Evolutionary conservation across 2,113 vertebrate genomes (phyloP).

Genomic region (Macquaria ambigua): DNA sequence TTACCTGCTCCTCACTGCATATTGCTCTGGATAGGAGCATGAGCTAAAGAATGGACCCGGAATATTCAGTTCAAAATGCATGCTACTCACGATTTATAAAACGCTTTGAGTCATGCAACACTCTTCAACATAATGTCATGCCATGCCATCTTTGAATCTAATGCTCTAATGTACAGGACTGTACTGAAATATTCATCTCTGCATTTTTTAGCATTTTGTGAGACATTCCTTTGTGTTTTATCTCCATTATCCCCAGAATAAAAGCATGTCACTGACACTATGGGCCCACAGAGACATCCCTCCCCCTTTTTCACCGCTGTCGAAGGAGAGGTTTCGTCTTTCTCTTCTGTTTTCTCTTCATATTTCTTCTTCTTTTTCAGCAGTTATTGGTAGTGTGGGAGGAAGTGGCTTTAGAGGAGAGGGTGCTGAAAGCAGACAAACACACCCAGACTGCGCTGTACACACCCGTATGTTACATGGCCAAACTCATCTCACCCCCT

Average conservation of each 20-base stretch:
- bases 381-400: conserved; percentile 28
- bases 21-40: conserved; percentile 15
- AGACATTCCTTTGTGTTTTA: conserved; percentile 45
- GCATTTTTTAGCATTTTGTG: conserved; percentile 39
- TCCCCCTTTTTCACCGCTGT: background rate
- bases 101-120: conserved; percentile 19
- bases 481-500: conserved; percentile 41
- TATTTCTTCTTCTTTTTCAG: conserved; percentile 12
- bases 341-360: conserved; percentile 18
- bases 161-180: conserved; percentile 24
- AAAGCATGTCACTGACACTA: conserved; percentile 38
- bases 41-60: conserved; percentile 20
- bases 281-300: background rate
- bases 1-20: conserved; percentile 25
- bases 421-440: conserved; percentile 43
- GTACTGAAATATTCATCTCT: conserved; percentile 57
- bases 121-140: conserved; percentile 43
- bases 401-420: conserved; percentile 60
- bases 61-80: conserved; percentile 1
- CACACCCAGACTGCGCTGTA: conserved; percentile 1
- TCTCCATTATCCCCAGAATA: conserved; percentile 34
- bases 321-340: background rate
- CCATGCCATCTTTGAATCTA: conserved; percentile 22
- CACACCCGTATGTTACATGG: background rate
- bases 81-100: conserved; percentile 21